Percentiles rank a stretch among this genome's conserved stretches.
Evolutionary conservation across 2,797 vertebrate species (phyloP).

Genomic region (Lutjanus campechanus): DNA sequence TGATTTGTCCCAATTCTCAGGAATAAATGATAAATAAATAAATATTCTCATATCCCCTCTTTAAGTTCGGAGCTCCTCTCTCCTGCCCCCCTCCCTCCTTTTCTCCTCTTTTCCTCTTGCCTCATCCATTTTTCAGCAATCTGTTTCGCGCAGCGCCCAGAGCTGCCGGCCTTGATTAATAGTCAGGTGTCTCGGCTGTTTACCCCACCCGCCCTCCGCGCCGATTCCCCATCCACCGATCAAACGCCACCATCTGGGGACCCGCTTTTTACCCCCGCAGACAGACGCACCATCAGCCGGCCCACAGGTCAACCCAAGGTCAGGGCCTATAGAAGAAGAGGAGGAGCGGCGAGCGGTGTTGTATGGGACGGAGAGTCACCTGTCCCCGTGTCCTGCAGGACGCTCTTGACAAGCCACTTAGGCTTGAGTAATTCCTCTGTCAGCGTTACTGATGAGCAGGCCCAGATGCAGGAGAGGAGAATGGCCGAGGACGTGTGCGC

Average conservation of each 20-base stretch:
- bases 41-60: constrained; percentile 13
- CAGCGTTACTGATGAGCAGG: constrained; percentile 69
- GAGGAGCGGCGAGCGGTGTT: constrained; percentile 27
- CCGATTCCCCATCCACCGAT: constrained; percentile 58
- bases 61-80: constrained; percentile 13
- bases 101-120: constrained; percentile 3
- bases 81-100: neutral
- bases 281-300: constrained; percentile 50
- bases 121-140: constrained; percentile 86
- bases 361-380: constrained; percentile 63
- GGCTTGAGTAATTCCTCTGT: constrained; percentile 76
- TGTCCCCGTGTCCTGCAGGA: constrained; percentile 63
- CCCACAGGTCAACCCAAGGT: constrained; percentile 68
- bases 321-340: constrained; percentile 56
- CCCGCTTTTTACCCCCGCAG: constrained; percentile 37
- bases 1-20: no score
- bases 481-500: neutral
- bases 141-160: constrained; percentile 70
- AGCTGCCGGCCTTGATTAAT: constrained; percentile 80
- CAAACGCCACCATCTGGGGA: constrained; percentile 69
- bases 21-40: neutral
- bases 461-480: constrained; percentile 40
- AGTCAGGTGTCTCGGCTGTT: constrained; percentile 75
- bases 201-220: constrained; percentile 58
- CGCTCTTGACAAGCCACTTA: constrained; percentile 78